Conservation (phyloP, 2,113 vertebrate species). For the Megaceryle torquata region DNA sequence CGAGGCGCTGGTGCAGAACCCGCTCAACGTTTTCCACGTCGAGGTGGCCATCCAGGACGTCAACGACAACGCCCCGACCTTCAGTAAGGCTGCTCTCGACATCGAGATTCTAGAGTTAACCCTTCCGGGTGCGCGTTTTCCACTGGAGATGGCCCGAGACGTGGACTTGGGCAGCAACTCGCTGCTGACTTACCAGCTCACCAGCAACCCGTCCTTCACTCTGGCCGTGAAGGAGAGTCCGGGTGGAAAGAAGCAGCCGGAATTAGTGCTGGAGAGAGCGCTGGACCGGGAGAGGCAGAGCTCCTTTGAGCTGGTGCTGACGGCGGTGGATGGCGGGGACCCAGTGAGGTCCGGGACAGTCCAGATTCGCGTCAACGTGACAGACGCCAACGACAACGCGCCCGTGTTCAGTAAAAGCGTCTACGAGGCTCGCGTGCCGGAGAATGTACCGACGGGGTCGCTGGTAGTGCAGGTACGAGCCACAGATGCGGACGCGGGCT, state of each 20-base stretch:
- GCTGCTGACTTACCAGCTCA: no score
- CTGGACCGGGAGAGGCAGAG: no score
- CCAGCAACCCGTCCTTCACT: no score
- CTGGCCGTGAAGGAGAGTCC: no score
- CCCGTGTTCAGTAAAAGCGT: neutral
- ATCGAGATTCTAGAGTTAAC: neutral
- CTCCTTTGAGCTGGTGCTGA: conserved; percentile 40
- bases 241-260: no score
- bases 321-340: conserved; percentile 39
- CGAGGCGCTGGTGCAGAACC: conserved; percentile 63
- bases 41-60: conserved; percentile 58
- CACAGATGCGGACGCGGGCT: no score
- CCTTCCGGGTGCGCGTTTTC: neutral
- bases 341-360: conserved; percentile 42
- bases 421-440: no score
- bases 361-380: conserved; percentile 67
- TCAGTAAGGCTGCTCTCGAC: neutral
- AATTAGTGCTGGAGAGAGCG: no score
- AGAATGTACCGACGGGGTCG: no score
- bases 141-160: neutral
- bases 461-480: no score
- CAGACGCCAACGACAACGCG: conserved; percentile 74
- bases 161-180: no score
- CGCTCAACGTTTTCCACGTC: neutral
- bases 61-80: conserved; percentile 68